Evolutionary conservation across 2,888 invertebrate genomes (phyloP).

Genomic region (Perizoma affinitatum): DNA sequence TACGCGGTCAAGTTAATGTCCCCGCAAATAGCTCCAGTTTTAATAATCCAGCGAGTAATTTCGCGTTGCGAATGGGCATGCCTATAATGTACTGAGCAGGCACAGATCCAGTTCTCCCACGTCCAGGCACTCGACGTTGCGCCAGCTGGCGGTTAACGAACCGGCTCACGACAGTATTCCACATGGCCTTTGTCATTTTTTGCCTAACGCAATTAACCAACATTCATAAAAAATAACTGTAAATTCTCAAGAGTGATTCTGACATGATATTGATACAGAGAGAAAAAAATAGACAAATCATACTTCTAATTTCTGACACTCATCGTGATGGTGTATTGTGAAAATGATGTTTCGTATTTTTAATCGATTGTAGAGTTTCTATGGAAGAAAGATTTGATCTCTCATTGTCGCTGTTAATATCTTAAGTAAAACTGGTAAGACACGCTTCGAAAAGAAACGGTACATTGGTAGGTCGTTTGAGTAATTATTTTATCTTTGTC

Average conservation of each 20-base stretch:
- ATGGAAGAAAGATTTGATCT: constrained; percentile 33
- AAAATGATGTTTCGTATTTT: constrained; percentile 30
- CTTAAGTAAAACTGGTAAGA: constrained; percentile 40
- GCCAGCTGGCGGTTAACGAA: constrained; percentile 66
- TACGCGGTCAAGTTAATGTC: constrained; percentile 52
- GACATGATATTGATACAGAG: constrained; percentile 18
- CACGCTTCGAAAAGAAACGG: constrained; percentile 45
- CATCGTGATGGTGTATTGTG: constrained; percentile 33
- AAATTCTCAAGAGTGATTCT: constrained; percentile 30
- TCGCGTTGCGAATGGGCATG: constrained; percentile 49
- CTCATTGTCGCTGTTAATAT: constrained; percentile 40
- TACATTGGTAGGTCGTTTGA: constrained; percentile 39
- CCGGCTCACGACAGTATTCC: constrained; percentile 50
- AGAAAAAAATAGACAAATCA: constrained; percentile 18
- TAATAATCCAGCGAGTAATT: constrained; percentile 64
- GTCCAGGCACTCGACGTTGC: constrained; percentile 56
- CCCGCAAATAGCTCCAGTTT: constrained; percentile 61
- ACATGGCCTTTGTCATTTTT: constrained; percentile 54
- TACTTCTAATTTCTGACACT: constrained; percentile 18
- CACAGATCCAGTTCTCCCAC: constrained; percentile 77
- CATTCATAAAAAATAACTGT: constrained; percentile 47
- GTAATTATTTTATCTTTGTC: constrained; percentile 33
- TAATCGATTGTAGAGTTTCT: constrained; percentile 26
- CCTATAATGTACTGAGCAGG: constrained; percentile 53
- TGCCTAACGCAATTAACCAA: constrained; percentile 42